phyloP scores from a whole-genome alignment of 2,888 invertebrate species.

The Plagiodera versicolora region DNA sequence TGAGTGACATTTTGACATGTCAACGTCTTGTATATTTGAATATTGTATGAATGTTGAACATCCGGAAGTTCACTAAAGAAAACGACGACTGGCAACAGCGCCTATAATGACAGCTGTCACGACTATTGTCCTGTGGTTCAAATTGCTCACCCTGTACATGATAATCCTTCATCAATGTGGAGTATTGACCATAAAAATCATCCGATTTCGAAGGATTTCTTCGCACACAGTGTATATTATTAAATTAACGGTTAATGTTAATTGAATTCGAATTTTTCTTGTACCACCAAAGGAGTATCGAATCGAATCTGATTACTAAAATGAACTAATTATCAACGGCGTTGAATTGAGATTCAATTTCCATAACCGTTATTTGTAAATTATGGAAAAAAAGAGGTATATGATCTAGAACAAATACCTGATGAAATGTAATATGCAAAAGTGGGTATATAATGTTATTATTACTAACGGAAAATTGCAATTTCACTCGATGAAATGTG shows the following conservation, averaged over 20 bases:
- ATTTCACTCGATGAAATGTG: conserved; percentile 5
- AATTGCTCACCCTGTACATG: too few species aligned
- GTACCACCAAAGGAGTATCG: not conserved
- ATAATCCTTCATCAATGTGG: too few species aligned
- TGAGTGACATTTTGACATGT: too few species aligned
- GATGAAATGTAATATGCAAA: not conserved
- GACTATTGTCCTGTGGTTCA: too few species aligned
- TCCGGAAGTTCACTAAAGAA: too few species aligned
- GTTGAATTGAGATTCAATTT: not conserved
- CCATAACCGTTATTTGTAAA: not conserved
- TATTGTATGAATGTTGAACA: too few species aligned
- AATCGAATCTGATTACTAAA: not conserved
- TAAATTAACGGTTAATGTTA: not conserved
- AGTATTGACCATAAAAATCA: too few species aligned
- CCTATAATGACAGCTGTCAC: too few species aligned
- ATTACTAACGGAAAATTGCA: conserved; percentile 10
- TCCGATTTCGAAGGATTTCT: too few species aligned
- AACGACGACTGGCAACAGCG: too few species aligned
- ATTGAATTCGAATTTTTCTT: not conserved
- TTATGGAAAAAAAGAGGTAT: not conserved
- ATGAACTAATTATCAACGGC: not conserved
- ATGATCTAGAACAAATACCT: not conserved
- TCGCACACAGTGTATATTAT: too few species aligned
- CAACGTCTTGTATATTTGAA: too few species aligned
- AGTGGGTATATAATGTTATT: not conserved